Evolutionary conservation across 2,888 invertebrate species (phyloP).

Genomic region (Apodemia mormo): DNA sequence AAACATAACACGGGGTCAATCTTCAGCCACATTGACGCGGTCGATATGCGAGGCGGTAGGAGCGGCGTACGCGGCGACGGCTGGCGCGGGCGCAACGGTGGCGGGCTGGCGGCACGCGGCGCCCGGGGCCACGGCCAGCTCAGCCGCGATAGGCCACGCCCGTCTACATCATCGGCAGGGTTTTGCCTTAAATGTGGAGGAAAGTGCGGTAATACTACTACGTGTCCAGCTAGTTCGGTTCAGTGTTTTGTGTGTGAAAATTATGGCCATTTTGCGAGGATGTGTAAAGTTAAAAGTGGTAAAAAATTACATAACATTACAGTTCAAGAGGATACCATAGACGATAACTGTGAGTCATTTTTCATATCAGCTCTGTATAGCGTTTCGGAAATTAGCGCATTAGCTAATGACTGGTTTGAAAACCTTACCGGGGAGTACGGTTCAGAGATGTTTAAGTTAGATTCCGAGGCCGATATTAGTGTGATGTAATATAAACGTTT

Average conservation of each 20-base stretch:
- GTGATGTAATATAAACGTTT: constrained; percentile 23
- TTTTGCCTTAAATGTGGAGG: constrained; percentile 1
- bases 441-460: constrained; percentile 26
- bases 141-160: neutral
- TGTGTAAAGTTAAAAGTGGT: constrained; percentile 19
- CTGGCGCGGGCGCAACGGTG: neutral
- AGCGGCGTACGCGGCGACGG: neutral
- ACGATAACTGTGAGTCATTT: neutral
- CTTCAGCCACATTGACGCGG: neutral
- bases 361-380: constrained; percentile 2
- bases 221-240: neutral
- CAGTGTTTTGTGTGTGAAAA: constrained; percentile 5
- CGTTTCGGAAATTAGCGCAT: neutral
- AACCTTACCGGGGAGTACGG: constrained; percentile 26
- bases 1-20: neutral
- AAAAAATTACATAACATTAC: constrained; percentile 6
- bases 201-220: neutral
- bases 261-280: constrained; percentile 20
- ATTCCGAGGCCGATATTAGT: constrained; percentile 26
- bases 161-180: neutral
- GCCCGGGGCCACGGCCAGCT: neutral
- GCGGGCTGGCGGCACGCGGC: neutral
- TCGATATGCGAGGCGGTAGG: neutral
- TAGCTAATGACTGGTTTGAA: constrained; percentile 25
- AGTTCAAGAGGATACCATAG: neutral